A percentile compares a stretch with the other conserved stretches of the same genome.
These are phyloP conservation scores for Poecilia gillii DNA, from an alignment of 2,797 vertebrate species.

Conservation along the genomic window DNA sequence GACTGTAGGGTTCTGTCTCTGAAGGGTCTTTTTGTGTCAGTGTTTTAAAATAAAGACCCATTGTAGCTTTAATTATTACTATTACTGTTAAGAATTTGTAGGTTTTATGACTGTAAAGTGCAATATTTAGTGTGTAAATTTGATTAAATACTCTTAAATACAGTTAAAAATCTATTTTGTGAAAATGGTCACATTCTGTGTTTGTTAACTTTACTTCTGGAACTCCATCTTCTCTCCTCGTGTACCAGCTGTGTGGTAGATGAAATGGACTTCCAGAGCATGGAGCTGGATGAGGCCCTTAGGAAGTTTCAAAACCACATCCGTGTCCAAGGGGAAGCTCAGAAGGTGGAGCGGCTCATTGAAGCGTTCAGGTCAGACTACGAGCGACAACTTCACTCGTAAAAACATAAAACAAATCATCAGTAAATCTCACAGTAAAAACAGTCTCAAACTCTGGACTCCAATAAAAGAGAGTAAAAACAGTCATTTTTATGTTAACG, in stretches of 20 bases:
- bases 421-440: neutral
- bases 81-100: neutral
- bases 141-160: neutral
- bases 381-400: neutral
- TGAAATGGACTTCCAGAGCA: slow-evolving; percentile 96
- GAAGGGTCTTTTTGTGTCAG: neutral
- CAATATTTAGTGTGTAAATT: neutral
- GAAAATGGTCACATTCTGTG: neutral
- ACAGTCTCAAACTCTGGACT: neutral
- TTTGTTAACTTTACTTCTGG: slow-evolving; percentile 16
- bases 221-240: slow-evolving; percentile 13
- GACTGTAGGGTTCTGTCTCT: neutral
- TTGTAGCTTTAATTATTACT: neutral
- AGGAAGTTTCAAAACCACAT: slow-evolving; percentile 99
- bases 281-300: slow-evolving; percentile 97
- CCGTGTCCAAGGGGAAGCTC: slow-evolving; percentile 96
- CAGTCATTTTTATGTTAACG: neutral
- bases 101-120: neutral
- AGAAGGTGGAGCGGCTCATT: slow-evolving; percentile 96
- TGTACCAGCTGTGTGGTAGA: slow-evolving; percentile 84
- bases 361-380: slow-evolving; percentile 92
- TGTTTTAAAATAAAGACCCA: neutral
- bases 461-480: neutral
- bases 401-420: neutral
- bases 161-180: neutral